Base-by-base conservation (phyloP, 2,797 vertebrate genomes). In the Lemur catta region DNA sequence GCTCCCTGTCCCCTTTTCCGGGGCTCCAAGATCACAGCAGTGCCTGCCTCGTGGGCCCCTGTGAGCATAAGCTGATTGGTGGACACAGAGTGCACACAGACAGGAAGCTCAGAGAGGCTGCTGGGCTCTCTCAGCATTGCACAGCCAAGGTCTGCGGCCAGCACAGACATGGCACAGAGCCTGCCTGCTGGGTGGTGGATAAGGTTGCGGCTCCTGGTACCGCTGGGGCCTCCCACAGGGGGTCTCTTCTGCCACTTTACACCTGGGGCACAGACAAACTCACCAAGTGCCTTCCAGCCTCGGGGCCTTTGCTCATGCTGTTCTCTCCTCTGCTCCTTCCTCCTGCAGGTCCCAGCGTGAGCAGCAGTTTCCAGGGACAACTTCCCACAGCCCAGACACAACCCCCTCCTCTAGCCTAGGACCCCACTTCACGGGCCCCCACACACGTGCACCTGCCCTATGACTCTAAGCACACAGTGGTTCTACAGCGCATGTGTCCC, bases 61-160 rank as follows among this genome's bases (percentile, higher is more conserved):
- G 8, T 35, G 76, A 80, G 67, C 22, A 48, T 50, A 0, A 26
- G 20, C 28, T 13, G 57, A 75, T 67, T 24, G 48, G 61, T 1
- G 2, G 4, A 26, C 0, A 0, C 1, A 8, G 48, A 41, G 38
- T 24, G 50, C 13, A 0, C 8, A 15, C 63, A 35, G 46, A 46
- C 41, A 72, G 17, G 38, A 84, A 48, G 50, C 18, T 18, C 50
- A n/a, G 74, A 75, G 78, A 63, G 12, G 46, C 87, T 2, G 6
- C 10, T 1, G 9, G 0, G 13, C 15, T 20, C 63, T 6, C 52
- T 48, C 18, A 0, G 11, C 20, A 0, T 10, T 41, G 71, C 38
- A 5, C 38, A 33, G 2, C 11, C 50, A 0, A n/a, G 28, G 15
- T 24, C 10, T n/a, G 22, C 20, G 6, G 2, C 41, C 26, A 26